phyloP scores from a whole-genome alignment of 2,113 vertebrate genomes.

The Oreochromis tanganicae region DNA sequence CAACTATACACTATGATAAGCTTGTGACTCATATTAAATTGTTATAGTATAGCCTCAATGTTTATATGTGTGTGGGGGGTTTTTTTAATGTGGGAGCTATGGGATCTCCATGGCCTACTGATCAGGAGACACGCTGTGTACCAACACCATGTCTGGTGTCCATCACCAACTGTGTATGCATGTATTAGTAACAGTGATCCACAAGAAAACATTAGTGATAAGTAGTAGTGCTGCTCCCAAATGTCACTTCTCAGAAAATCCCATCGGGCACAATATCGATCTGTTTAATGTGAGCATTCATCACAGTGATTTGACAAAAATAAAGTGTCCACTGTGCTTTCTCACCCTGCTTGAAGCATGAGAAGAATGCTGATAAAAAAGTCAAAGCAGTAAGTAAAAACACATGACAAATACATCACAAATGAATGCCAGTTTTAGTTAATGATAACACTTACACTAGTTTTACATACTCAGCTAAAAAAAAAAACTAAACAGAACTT shows the following conservation, averaged over 20 bases:
- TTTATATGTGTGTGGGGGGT: background rate
- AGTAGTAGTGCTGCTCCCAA: background rate
- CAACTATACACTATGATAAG: background rate
- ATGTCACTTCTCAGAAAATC: slow-evolving; percentile 16
- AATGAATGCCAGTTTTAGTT: background rate
- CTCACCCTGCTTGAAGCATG: background rate
- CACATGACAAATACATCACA: background rate
- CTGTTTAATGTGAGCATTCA: background rate
- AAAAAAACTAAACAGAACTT: background rate
- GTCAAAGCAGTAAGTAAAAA: background rate
- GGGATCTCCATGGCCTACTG: background rate
- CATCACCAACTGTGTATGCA: background rate
- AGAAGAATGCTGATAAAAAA: background rate
- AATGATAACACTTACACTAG: background rate
- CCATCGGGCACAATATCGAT: background rate
- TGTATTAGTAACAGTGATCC: slow-evolving; percentile 10
- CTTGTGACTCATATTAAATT: background rate
- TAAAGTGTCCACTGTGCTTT: background rate
- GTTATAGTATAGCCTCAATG: background rate
- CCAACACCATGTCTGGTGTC: background rate
- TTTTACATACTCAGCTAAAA: background rate
- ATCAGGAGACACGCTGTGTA: background rate
- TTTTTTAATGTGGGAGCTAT: background rate
- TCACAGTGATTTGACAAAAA: background rate
- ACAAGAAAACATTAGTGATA: background rate